Conservation (phyloP, 2,797 vertebrate genomes). For the Melanotaenia nigrans region DNA sequence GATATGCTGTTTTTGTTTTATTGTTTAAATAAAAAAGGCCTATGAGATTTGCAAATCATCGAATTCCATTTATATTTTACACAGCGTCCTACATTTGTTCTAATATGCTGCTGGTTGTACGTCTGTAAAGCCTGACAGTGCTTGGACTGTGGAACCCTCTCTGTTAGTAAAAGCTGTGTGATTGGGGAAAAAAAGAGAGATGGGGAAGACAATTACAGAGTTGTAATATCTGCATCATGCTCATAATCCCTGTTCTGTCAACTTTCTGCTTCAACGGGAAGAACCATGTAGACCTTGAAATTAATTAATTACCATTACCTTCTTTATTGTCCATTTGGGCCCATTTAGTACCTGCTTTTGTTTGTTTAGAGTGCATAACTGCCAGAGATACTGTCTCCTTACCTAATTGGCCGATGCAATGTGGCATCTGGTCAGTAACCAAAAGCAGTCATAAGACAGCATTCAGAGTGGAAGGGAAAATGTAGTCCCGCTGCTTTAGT, state of each 20-base stretch:
- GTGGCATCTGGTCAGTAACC: constrained; percentile 26
- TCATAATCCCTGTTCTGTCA: constrained; percentile 54
- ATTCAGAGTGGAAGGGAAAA: background rate
- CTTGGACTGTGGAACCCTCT: background rate
- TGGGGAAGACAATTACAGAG: constrained; percentile 54
- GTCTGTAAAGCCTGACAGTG: constrained; percentile 1
- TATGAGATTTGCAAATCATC: too few relatives aligned
- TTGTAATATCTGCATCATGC: constrained; percentile 51
- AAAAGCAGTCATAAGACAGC: background rate
- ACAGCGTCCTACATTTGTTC: too few relatives aligned
- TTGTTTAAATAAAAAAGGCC: too few relatives aligned
- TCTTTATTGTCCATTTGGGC: constrained; percentile 62
- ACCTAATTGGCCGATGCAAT: constrained; percentile 45
- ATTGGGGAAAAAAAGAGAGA: constrained; percentile 38
- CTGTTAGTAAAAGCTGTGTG: constrained; percentile 44
- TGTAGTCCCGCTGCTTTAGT: background rate
- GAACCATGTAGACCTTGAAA: constrained; percentile 50
- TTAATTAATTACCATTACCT: constrained; percentile 62
- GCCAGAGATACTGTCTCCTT: constrained; percentile 50
- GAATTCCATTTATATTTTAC: too few relatives aligned
- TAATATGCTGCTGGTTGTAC: constrained; percentile 25
- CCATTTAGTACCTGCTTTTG: constrained; percentile 53
- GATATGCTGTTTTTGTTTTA: too few relatives aligned
- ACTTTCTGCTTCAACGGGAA: constrained; percentile 43
- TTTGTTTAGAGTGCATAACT: constrained; percentile 41